Conservation (phyloP, 2,113 vertebrate species). For the Fregata magnificens region DNA sequence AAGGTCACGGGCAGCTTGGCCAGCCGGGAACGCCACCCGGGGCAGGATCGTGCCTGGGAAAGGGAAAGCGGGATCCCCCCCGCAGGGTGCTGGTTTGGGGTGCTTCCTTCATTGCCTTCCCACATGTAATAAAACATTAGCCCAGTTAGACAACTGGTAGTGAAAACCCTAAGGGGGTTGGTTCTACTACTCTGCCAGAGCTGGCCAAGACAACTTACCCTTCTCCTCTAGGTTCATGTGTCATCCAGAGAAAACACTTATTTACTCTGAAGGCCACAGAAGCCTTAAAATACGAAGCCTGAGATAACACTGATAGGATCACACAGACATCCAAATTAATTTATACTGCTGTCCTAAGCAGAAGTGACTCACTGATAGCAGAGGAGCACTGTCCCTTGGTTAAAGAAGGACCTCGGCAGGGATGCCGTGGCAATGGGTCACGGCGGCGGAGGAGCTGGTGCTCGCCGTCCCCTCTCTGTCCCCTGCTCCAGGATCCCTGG, state of each 20-base stretch:
- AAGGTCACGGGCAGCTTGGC: background rate
- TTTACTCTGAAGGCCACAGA: conserved; percentile 38
- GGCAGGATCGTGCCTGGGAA: fast-evolving
- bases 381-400: background rate
- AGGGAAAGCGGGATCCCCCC: background rate
- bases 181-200: background rate
- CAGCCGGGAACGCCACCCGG: background rate
- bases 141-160: background rate
- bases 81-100: background rate
- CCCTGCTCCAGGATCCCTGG: fast-evolving
- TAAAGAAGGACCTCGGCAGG: background rate
- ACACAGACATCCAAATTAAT: conserved; percentile 46
- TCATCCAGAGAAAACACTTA: background rate
- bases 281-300: background rate
- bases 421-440: background rate
- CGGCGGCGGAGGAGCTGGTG: background rate
- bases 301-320: conserved; percentile 22
- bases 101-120: background rate
- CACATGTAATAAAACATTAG: background rate
- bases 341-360: background rate
- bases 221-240: background rate
- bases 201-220: background rate
- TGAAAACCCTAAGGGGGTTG: background rate
- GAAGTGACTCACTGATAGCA: background rate
- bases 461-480: fast-evolving